Percentiles rank a stretch among this genome's conserved stretches.
phyloP scores from a whole-genome alignment of 2,113 vertebrate species.

The Pygoscelis adeliae region DNA sequence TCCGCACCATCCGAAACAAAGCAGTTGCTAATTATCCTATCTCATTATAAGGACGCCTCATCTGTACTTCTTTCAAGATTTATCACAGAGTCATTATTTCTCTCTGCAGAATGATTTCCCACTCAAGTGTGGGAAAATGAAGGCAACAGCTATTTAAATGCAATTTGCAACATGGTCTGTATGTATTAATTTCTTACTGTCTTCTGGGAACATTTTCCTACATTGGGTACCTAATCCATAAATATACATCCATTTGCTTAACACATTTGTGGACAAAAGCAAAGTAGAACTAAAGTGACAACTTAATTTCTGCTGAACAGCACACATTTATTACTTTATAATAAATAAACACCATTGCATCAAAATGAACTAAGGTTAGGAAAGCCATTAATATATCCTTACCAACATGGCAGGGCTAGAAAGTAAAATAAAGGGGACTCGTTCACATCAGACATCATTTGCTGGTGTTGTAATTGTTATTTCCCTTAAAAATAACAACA shows the following conservation, averaged over 20 bases:
- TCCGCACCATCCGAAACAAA: neutral
- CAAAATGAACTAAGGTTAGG: neutral
- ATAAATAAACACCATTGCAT: neutral
- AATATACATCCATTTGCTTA: neutral
- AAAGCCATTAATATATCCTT: neutral
- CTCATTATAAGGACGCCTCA: neutral
- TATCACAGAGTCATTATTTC: constrained; percentile 17
- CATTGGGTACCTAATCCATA: neutral
- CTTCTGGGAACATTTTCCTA: neutral
- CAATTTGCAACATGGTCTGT: neutral
- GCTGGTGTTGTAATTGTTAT: neutral
- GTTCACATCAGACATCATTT: neutral
- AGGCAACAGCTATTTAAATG: constrained; percentile 5
- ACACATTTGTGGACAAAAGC: neutral
- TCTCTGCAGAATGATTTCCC: constrained; percentile 20
- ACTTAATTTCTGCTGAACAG: neutral
- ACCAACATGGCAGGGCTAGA: neutral
- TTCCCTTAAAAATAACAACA: neutral
- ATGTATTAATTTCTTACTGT: neutral
- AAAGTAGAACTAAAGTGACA: neutral
- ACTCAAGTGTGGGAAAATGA: neutral
- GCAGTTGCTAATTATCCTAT: constrained; percentile 28
- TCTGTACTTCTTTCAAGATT: neutral
- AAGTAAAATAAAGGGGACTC: neutral
- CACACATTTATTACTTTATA: neutral